Conservation (phyloP, 2,888 invertebrate species). For the Melikaiella ostensackeni region DNA sequence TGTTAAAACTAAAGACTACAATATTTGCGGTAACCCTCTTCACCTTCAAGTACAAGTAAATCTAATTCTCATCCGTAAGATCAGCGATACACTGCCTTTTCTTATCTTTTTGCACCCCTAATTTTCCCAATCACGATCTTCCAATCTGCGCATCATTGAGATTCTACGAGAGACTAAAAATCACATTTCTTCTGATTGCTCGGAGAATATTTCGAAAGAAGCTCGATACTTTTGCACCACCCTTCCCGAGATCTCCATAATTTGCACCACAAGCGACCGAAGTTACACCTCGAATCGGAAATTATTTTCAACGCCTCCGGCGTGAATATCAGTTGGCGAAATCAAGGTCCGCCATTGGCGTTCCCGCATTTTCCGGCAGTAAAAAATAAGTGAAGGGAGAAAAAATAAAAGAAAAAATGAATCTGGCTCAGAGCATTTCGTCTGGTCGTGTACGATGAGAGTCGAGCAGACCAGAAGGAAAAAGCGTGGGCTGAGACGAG, state of each 20-base stretch:
- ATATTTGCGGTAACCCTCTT: neutral
- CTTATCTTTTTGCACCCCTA: neutral
- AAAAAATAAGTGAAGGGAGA: slow-evolving; percentile 8
- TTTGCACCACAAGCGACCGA: slow-evolving; percentile 33
- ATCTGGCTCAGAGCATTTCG: slow-evolving; percentile 4
- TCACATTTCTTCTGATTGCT: slow-evolving; percentile 30
- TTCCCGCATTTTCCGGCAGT: slow-evolving; percentile 29
- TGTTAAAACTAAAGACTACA: neutral
- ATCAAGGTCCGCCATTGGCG: slow-evolving; percentile 28
- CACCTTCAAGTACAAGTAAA: neutral
- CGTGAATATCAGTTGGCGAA: slow-evolving; percentile 37
- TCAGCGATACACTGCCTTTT: neutral
- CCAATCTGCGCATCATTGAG: slow-evolving; percentile 11
- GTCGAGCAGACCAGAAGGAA: neutral
- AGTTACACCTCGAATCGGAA: slow-evolving; percentile 36
- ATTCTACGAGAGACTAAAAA: slow-evolving; percentile 19
- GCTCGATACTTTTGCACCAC: slow-evolving; percentile 20
- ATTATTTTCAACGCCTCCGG: slow-evolving; percentile 29
- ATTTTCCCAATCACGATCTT: slow-evolving; percentile 21
- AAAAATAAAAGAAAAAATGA: slow-evolving; percentile 2
- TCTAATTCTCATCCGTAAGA: neutral
- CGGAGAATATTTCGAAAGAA: slow-evolving; percentile 26
- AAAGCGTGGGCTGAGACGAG: slow-evolving; percentile 26
- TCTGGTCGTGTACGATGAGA: neutral
- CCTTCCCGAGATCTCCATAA: slow-evolving; percentile 24